Conservation (phyloP, 2,888 invertebrate genomes). For the Prosapia bicincta region DNA sequence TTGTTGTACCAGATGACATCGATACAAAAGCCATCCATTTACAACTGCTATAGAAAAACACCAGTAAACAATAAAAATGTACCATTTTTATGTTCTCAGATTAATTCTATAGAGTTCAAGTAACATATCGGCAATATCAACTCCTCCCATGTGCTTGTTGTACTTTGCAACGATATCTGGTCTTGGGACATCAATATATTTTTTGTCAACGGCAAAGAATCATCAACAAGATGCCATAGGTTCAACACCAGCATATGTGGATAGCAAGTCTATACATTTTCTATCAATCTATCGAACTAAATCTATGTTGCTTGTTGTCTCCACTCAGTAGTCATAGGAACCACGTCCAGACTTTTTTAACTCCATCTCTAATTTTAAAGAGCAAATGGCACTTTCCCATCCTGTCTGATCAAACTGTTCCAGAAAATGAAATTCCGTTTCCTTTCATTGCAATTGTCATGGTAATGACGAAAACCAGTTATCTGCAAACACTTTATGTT, state of each 20-base stretch:
- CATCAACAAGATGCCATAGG: constrained; percentile 35
- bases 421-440: constrained; percentile 8
- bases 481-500: constrained; percentile 6
- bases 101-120: constrained; percentile 40
- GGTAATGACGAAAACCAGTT: not conserved
- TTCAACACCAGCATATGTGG: constrained; percentile 34
- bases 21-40: constrained; percentile 31
- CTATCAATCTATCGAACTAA: constrained; percentile 38
- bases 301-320: constrained; percentile 24
- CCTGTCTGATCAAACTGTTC: constrained; percentile 34
- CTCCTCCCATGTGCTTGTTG: constrained; percentile 42
- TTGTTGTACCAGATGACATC: not conserved
- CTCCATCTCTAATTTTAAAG: constrained; percentile 33
- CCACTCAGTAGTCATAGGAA: constrained; percentile 30
- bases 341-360: constrained; percentile 37
- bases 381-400: constrained; percentile 26
- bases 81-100: constrained; percentile 35
- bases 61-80: constrained; percentile 38
- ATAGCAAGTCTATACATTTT: constrained; percentile 39
- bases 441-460: constrained; percentile 3
- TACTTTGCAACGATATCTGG: constrained; percentile 38
- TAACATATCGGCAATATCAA: constrained; percentile 42
- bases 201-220: constrained; percentile 33
- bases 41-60: constrained; percentile 34
- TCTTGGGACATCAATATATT: constrained; percentile 34